Percentiles rank a stretch among this genome's conserved stretches.
Evolutionary conservation across 1,140 invertebrate genomes (phyloP).

Genomic region (Diachasmimorpha longicaudata): DNA sequence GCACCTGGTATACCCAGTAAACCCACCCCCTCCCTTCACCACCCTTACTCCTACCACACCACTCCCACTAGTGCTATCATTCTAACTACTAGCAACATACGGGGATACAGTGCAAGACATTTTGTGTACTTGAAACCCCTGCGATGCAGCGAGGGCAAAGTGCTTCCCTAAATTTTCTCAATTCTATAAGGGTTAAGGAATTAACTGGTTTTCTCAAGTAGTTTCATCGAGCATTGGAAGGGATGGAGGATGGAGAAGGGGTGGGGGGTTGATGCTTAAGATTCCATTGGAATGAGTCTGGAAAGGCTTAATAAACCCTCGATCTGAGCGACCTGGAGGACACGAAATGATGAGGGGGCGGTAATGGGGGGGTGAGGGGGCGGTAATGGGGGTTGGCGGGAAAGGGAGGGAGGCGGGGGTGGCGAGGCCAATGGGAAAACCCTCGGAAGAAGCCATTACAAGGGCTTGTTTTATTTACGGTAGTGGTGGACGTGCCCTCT

Average conservation of each 20-base stretch:
- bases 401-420: too few relatives aligned
- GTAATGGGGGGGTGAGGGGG: too few relatives aligned
- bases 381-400: too few relatives aligned
- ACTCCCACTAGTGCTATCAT: neutral
- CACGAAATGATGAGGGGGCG: too few relatives aligned
- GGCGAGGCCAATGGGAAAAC: too few relatives aligned
- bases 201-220: slow-evolving; percentile 47
- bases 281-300: slow-evolving; percentile 26
- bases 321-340: slow-evolving; percentile 23
- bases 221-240: slow-evolving; percentile 26
- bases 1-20: slow-evolving; percentile 60
- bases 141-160: neutral
- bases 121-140: neutral
- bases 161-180: slow-evolving; percentile 53
- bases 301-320: slow-evolving; percentile 48
- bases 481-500: slow-evolving; percentile 43
- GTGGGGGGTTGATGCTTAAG: neutral
- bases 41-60: too few relatives aligned
- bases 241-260: slow-evolving; percentile 15
- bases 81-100: neutral
- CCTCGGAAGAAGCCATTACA: slow-evolving; percentile 57
- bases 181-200: slow-evolving; percentile 63
- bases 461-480: slow-evolving; percentile 64
- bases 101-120: neutral
- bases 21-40: neutral